Conservation (phyloP, 2,888 invertebrate genomes). For the Diloba caeruleocephala region DNA sequence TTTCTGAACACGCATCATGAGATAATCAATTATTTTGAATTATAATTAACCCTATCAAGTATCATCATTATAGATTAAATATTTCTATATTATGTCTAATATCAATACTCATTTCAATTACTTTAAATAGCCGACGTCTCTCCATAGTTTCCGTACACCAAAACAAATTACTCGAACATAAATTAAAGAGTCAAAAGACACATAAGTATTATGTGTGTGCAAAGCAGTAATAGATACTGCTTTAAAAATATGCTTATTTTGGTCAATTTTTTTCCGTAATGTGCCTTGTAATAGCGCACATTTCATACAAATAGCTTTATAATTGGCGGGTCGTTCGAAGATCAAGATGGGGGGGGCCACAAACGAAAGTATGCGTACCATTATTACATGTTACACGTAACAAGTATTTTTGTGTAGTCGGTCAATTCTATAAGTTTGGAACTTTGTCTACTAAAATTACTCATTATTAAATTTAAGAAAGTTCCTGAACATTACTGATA, state of each 20-base stretch:
- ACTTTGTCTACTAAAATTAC: too few species aligned
- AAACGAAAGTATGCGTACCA: conserved; percentile 50
- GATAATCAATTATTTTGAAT: background rate
- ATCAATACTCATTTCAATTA: too few species aligned
- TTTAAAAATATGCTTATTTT: conserved; percentile 23
- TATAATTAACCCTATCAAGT: background rate
- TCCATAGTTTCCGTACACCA: too few species aligned
- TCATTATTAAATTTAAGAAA: too few species aligned
- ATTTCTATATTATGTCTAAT: too few species aligned
- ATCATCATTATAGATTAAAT: too few species aligned
- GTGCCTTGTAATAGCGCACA: conserved; percentile 54
- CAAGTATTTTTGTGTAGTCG: conserved; percentile 19
- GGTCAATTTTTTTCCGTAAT: conserved; percentile 39
- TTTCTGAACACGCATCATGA: background rate
- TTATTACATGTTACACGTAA: conserved; percentile 48
- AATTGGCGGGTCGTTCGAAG: conserved; percentile 64
- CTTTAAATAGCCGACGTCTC: too few species aligned
- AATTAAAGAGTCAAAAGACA: too few species aligned
- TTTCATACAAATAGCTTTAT: conserved; percentile 74
- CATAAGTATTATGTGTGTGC: too few species aligned
- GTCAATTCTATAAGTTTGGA: conserved; percentile 33
- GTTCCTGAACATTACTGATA: too few species aligned
- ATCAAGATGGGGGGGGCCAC: conserved; percentile 52
- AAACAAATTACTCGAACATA: too few species aligned
- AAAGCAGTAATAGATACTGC: too few species aligned